Evolutionary conservation across 2,797 vertebrate genomes (phyloP).

Genomic region (Rhabdomys pumilio): DNA sequence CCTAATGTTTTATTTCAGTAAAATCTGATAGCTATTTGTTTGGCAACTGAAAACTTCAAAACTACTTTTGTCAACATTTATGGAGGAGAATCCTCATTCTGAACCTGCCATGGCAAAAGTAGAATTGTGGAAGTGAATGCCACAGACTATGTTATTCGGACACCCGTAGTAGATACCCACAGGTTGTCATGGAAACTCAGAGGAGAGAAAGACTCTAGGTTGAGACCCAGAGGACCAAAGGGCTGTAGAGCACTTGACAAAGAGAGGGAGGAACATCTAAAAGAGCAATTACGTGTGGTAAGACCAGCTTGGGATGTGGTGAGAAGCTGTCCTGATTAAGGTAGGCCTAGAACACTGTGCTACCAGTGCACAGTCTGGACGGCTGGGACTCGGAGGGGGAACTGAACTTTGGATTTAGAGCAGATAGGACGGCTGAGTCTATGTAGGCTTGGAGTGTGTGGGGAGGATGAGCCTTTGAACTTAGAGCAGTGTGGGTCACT

Average conservation of each 20-base stretch:
- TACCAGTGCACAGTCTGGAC: background rate
- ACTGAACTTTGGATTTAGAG: background rate
- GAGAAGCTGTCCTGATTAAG: background rate
- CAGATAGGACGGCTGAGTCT: background rate
- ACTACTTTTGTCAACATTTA: background rate
- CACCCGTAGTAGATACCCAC: background rate
- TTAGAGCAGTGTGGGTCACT: background rate
- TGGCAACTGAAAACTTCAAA: background rate
- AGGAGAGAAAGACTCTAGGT: background rate
- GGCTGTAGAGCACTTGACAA: too few species aligned
- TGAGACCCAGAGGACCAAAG: background rate
- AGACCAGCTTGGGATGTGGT: background rate
- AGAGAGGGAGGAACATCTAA: background rate
- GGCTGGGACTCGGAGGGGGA: background rate
- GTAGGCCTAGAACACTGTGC: fast-evolving
- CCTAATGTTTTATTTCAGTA: conserved; percentile 1
- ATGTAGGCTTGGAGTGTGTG: background rate
- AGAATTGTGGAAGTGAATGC: background rate
- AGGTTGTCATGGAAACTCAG: background rate
- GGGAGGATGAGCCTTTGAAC: background rate
- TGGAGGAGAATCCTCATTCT: background rate
- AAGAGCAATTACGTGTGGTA: background rate
- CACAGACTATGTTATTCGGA: background rate
- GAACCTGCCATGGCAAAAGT: background rate
- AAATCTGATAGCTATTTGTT: background rate